Evolutionary conservation across 2,888 invertebrate genomes (phyloP), one percentile per base, ranked within the genome.

Genomic region (Thereva nobilitata): DNA sequence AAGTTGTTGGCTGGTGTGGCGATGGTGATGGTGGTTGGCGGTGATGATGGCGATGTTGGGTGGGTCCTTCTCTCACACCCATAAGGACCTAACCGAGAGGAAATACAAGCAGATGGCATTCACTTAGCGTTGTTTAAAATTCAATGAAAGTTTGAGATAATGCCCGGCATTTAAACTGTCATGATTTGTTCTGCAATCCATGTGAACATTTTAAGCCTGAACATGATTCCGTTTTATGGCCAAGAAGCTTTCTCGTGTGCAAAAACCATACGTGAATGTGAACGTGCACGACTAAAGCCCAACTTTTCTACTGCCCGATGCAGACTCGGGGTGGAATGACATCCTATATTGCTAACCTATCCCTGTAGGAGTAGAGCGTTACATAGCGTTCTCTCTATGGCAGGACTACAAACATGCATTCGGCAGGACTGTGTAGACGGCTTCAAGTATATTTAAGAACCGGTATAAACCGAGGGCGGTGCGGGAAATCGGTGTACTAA

Each of bases 201-300:
- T 50, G 50, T 34, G 61, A 50, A 50, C 47, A 37, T 50, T 61
- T 50, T 61, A 61, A 61, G 50, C 61, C 50, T 10, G 47, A 61
- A 61, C 61, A 61, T 61, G 61, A 61, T 61, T 50, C 34, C 61
- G 34, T 61, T 61, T 61, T 61, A 61, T 50, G 40, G 61, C 61
- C 61, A 61, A 61, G 49, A 61, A 61, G 61, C 41, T 61, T 61
- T 61, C 50, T 50, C 61, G 10, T 50, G 50, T 61, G 61, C 61
- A 50, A 61, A 50, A 50, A 49, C 61, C 50, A n/a, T 50, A 50
- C 23, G 41, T 61, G 8, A 40, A 10, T n/a, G 38, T 4, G 35
- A n/a, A 34, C 35, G 23, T 37, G 6, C 35, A 2, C 10, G 4
- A 34, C 35, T 6, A 10, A 34, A 5, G 4, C 6, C 37, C 35